phyloP scores from a whole-genome alignment of 2,888 invertebrate genomes.

The Drosophila melanosoma region DNA sequence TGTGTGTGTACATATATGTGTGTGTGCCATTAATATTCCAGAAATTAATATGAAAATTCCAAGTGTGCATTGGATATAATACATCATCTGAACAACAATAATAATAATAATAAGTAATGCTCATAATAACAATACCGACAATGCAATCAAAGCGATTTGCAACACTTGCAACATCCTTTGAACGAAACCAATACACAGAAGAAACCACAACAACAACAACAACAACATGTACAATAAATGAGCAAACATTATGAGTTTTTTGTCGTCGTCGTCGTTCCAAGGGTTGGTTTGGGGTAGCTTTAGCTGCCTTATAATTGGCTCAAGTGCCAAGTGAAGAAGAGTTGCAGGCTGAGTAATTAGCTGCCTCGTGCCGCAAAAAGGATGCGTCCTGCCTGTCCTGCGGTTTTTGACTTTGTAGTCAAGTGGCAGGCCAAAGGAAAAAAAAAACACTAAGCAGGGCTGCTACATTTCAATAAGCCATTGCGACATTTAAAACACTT shows the following conservation, averaged over 20 bases:
- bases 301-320: slow-evolving; percentile 68
- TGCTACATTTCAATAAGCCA: slow-evolving; percentile 62
- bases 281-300: slow-evolving; percentile 41
- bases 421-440: slow-evolving; percentile 49
- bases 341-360: slow-evolving; percentile 74
- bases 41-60: slow-evolving; percentile 81
- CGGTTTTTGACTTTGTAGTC: slow-evolving; percentile 74
- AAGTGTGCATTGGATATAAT: slow-evolving; percentile 72
- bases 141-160: slow-evolving; percentile 80
- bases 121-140: slow-evolving; percentile 69
- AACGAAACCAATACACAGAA: slow-evolving; percentile 25
- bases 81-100: slow-evolving; percentile 65
- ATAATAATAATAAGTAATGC: slow-evolving; percentile 56
- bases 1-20: slow-evolving; percentile 16
- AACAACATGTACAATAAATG: slow-evolving; percentile 59
- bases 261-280: slow-evolving; percentile 3
- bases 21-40: slow-evolving; percentile 67
- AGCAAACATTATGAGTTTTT: slow-evolving; percentile 64
- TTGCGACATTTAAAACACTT: slow-evolving; percentile 74
- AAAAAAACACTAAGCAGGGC: not conserved
- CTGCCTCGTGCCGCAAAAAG: slow-evolving; percentile 47
- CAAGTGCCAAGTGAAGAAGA: slow-evolving; percentile 55
- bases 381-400: slow-evolving; percentile 50
- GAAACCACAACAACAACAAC: slow-evolving; percentile 8
- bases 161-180: slow-evolving; percentile 77